phyloP scores from a whole-genome alignment of 2,888 invertebrate genomes.

The Caenorhabditis uteleia region DNA sequence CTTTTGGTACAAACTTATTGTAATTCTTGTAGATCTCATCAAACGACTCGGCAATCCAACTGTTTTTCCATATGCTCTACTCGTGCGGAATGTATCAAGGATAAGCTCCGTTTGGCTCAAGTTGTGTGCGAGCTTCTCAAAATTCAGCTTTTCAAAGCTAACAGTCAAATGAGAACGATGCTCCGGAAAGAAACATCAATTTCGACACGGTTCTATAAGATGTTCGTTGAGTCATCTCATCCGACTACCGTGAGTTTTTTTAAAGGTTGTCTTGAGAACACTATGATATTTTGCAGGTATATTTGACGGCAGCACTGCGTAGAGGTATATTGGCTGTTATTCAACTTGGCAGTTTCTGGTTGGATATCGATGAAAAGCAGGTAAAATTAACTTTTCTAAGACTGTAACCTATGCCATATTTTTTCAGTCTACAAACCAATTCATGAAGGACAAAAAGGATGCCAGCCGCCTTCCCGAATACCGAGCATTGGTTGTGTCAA shows the following conservation, averaged over 20 bases:
- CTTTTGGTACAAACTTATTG: no score
- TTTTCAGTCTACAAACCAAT: no score
- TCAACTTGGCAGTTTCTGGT: conserved; percentile 31
- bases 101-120: conserved; percentile 19
- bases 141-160: conserved; percentile 10
- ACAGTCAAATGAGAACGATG: conserved; percentile 73
- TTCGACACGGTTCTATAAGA: conserved; percentile 84
- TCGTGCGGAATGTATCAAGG: conserved; percentile 28
- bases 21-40: no score
- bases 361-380: conserved; percentile 31
- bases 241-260: conserved; percentile 78
- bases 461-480: conserved; percentile 17
- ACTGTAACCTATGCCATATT: no score
- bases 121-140: conserved; percentile 20
- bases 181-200: conserved; percentile 85
- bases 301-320: conserved; percentile 33
- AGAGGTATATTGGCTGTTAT: conserved; percentile 20
- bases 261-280: no score
- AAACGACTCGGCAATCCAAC: conserved; percentile 20
- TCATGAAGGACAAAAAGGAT: conserved; percentile 20
- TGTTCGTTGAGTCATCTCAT: conserved; percentile 86
- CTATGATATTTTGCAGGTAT: conserved; percentile 6
- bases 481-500: conserved; percentile 30
- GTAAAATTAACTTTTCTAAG: conserved; percentile 1
- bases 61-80: conserved; percentile 21